Conservation (phyloP, 2,113 vertebrate genomes). For the Erythrolamprus reginae region DNA sequence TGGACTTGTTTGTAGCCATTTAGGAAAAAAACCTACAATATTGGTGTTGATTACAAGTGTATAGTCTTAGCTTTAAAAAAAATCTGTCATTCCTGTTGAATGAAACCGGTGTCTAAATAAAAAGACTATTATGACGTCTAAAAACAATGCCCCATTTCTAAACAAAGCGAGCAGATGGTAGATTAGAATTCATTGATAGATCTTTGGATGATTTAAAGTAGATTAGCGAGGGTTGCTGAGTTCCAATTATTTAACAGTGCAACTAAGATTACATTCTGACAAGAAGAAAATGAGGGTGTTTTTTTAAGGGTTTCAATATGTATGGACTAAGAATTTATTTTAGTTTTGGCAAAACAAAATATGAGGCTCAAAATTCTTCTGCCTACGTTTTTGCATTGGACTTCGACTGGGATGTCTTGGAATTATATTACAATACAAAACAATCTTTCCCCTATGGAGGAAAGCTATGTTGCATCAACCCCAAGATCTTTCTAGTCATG, state of each 20-base stretch:
- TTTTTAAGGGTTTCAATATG: not conserved
- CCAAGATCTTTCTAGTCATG: not conserved
- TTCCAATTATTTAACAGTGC: not conserved
- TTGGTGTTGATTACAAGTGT: not conserved
- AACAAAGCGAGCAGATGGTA: not conserved
- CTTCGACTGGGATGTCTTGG: not conserved
- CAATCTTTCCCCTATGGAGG: no score
- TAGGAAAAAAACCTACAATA: not conserved
- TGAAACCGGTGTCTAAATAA: not conserved
- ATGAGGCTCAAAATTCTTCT: not conserved
- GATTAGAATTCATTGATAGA: not conserved
- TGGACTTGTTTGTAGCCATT: slow-evolving; percentile 16
- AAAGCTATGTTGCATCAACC: not conserved
- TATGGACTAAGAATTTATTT: not conserved
- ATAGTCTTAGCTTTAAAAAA: not conserved
- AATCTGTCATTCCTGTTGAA: not conserved
- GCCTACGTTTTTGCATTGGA: not conserved
- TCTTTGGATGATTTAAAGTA: not conserved
- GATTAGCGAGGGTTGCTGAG: not conserved
- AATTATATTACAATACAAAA: not conserved
- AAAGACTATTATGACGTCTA: not conserved
- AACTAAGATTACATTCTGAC: not conserved
- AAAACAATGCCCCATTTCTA: not conserved
- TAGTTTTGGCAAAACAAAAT: not conserved
- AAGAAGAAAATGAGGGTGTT: not conserved